Evolutionary conservation across 2,113 vertebrate species (phyloP).

Genomic region (Oryctolagus cuniculus): DNA sequence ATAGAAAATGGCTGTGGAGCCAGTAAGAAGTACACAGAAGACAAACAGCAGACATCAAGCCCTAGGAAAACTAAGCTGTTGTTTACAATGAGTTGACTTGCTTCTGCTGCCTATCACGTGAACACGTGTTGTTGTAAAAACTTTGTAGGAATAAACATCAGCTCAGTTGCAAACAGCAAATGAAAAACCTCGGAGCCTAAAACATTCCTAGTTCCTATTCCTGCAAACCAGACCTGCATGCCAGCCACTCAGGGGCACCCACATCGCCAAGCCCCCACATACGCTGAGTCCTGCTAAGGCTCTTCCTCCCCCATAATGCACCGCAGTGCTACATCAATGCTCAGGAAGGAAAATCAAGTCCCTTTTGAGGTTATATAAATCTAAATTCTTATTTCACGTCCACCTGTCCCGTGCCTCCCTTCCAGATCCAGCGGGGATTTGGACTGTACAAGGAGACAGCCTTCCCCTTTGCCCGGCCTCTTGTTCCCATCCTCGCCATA

Average conservation of each 20-base stretch:
- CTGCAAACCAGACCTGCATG: background rate
- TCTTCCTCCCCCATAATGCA: background rate
- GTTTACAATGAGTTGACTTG: background rate
- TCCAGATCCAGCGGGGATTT: background rate
- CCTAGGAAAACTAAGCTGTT: background rate
- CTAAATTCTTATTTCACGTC: constrained; percentile 50
- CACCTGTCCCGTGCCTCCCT: background rate
- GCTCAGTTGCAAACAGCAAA: background rate
- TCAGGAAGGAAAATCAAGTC: constrained; percentile 55
- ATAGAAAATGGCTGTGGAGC: background rate
- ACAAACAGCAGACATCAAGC: background rate
- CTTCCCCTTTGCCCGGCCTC: background rate
- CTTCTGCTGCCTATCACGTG: background rate
- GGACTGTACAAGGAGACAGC: background rate
- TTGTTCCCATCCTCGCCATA: too few species aligned
- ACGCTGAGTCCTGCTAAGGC: constrained; percentile 47
- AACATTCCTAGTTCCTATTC: background rate
- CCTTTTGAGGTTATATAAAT: background rate
- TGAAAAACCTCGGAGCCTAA: background rate
- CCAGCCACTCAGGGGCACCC: background rate
- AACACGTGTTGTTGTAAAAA: constrained; percentile 10
- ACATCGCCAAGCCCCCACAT: constrained; percentile 4
- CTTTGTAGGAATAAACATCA: background rate
- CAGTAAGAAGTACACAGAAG: background rate
- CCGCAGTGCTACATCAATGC: constrained; percentile 47